These are phyloP conservation scores for Choreutis nemorana DNA, from an alignment of 2,888 invertebrate genomes.

Conservation along the genomic window DNA sequence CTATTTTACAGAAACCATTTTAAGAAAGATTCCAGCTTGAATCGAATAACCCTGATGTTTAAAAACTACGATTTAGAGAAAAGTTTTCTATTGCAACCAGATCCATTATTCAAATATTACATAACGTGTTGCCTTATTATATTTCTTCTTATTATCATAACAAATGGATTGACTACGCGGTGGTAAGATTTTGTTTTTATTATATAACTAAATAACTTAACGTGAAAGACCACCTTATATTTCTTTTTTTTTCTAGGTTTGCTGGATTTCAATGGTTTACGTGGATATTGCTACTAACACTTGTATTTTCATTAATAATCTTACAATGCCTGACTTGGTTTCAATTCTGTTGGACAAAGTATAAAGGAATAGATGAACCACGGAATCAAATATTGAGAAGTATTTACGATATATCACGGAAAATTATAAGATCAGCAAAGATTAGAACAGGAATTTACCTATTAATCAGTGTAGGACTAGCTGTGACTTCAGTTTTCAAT, in stretches of 20 bases:
- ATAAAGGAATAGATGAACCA: slow-evolving; percentile 62
- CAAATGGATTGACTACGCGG: slow-evolving; percentile 46
- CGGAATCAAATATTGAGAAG: slow-evolving; percentile 54
- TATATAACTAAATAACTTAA: neutral
- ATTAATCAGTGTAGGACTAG: slow-evolving; percentile 69
- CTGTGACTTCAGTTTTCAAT: slow-evolving; percentile 72
- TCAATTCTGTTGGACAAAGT: slow-evolving; percentile 72
- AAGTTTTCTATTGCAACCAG: slow-evolving; percentile 76
- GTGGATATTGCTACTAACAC: slow-evolving; percentile 24
- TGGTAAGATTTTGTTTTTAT: slow-evolving; percentile 27
- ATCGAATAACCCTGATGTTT: slow-evolving; percentile 54
- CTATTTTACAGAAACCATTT: slow-evolving; percentile 71
- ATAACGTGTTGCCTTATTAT: slow-evolving; percentile 48
- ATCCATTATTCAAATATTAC: slow-evolving; percentile 86
- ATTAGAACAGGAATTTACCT: slow-evolving; percentile 73
- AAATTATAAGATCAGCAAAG: slow-evolving; percentile 69
- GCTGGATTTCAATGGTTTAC: slow-evolving; percentile 36
- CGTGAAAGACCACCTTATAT: neutral
- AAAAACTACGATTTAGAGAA: slow-evolving; percentile 69
- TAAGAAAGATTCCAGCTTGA: slow-evolving; percentile 66
- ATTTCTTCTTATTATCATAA: slow-evolving; percentile 30
- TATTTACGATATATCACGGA: slow-evolving; percentile 69
- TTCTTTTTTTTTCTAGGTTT: slow-evolving; percentile 28
- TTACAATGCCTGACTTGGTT: slow-evolving; percentile 79
- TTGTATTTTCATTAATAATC: slow-evolving; percentile 37